phyloP scores from a whole-genome alignment of 1,140 invertebrate species.

The Bombus difficillimus region DNA sequence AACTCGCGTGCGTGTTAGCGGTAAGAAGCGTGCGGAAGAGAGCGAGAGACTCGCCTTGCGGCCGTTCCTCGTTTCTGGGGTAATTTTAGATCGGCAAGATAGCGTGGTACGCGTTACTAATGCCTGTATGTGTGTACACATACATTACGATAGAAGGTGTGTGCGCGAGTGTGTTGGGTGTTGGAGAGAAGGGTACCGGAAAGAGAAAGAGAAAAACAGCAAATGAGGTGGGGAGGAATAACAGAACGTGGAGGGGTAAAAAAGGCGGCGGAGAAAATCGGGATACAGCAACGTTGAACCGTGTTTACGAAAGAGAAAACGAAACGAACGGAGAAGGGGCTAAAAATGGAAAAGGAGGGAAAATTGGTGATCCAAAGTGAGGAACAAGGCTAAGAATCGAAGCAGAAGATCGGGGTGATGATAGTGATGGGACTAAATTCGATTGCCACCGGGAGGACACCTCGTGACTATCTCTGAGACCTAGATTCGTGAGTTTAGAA shows the following conservation, averaged over 20 bases:
- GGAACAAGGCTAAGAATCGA: conserved; percentile 33
- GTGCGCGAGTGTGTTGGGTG: background rate
- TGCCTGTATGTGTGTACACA: background rate
- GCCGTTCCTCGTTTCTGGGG: conserved; percentile 67
- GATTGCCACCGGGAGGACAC: conserved; percentile 3
- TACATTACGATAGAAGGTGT: background rate
- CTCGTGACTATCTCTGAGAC: background rate
- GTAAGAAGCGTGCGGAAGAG: conserved; percentile 15
- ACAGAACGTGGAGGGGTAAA: conserved; percentile 24
- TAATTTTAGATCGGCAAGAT: conserved; percentile 81
- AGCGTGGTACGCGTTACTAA: conserved; percentile 51
- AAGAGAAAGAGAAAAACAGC: conserved; percentile 47
- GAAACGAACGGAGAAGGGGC: background rate
- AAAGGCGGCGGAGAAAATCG: conserved; percentile 4
- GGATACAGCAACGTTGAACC: conserved; percentile 12
- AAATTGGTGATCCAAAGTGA: background rate
- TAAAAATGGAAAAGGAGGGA: background rate
- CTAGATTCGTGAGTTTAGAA: background rate
- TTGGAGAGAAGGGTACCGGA: conserved; percentile 17
- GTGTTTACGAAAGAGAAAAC: conserved; percentile 60
- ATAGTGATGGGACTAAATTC: conserved; percentile 48
- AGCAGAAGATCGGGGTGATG: conserved; percentile 36
- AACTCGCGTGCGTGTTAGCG: conserved; percentile 1
- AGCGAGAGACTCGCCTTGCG: conserved; percentile 19
- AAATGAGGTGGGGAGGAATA: conserved; percentile 22